phyloP scores from a whole-genome alignment of 2,113 vertebrate species.

The Collichthys lucidus region DNA sequence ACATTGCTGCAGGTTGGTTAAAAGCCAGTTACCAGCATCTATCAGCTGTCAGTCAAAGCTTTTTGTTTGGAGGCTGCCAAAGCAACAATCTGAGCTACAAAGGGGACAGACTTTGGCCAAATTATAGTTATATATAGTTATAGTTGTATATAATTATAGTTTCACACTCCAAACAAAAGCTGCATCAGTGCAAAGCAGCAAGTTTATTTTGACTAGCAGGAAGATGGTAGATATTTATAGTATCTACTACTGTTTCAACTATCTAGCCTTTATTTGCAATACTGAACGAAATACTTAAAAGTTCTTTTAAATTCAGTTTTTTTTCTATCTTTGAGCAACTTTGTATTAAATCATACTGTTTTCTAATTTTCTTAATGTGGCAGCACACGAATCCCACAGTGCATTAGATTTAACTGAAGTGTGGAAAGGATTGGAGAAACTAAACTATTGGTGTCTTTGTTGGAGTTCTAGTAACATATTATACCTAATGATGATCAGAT shows the following conservation, averaged over 20 bases:
- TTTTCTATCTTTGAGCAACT: not conserved
- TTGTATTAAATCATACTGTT: not conserved
- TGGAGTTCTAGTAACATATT: not conserved
- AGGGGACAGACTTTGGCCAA: not conserved
- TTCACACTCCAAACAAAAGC: not conserved
- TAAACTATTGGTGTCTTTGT: not conserved
- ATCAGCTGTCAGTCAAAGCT: not conserved
- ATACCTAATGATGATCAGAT: not conserved
- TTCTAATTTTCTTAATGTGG: not conserved
- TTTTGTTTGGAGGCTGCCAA: not conserved
- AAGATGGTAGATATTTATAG: not conserved
- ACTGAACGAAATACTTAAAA: not conserved
- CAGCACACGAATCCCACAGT: not conserved
- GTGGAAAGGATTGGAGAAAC: not conserved
- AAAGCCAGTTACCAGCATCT: not conserved
- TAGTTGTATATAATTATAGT: no score
- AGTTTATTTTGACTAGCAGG: not conserved
- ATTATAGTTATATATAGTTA: no score
- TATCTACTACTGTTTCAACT: no score
- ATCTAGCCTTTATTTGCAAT: not conserved
- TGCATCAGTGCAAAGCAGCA: constrained; percentile 4
- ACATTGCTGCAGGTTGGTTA: not conserved
- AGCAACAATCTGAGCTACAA: not conserved
- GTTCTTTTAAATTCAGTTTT: not conserved
- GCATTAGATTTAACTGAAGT: not conserved